Evolutionary conservation across 2,113 vertebrate genomes (phyloP), one percentile per base, ranked within the genome.

Genomic region (Poeciliopsis retropinna): DNA sequence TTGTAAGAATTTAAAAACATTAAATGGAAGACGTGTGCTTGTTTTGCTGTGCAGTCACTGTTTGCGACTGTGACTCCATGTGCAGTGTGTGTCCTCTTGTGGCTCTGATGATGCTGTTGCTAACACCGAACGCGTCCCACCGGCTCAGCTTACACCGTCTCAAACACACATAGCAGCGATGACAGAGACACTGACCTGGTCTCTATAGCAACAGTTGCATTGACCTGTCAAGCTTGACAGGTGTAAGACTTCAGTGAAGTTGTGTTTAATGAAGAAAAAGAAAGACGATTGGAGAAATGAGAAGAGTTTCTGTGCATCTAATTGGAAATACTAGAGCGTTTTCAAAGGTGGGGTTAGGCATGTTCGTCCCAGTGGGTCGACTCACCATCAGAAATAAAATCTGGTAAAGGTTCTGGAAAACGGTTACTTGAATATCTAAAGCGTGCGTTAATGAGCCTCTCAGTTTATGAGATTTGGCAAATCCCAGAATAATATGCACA

Each of bases 261-360:
- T 67, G 51, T 67, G 27, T 13, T 14, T 30, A 5, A 62, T 34
- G 22, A 57, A 77, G 22, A 19, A 62, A 71, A 17, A 22, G 31
- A 64, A 32, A 31, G 54, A 0, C 19, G 65, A 61, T 12, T 25
- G 70, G 28, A 29, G 37, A 54, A 39, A 57, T 11, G n/a, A 79
- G 29, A 10, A 72, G 31, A 67, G 54, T 68, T 60, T 76, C 63
- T 70, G 64, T 73, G 61, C 3, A 47, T 63, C 76, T 85, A 78
- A 87, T 71, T 82, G 63, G 78, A 62, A 17, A 62, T 67, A 85
- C 44, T 9, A 47, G 72, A 31, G 10, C n/a, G 19, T 44, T 54
- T 76, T 73, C 73, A 67, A 12, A 32, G 60, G 22, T n/a, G 29
- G 64, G 66, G 81, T 72, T 39, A 70, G 66, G 67, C 32, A 39